A percentile compares a stretch with the other conserved stretches of the same genome.
Evolutionary conservation across 1,140 invertebrate genomes (phyloP).

Genomic region (Cherax destructor): DNA sequence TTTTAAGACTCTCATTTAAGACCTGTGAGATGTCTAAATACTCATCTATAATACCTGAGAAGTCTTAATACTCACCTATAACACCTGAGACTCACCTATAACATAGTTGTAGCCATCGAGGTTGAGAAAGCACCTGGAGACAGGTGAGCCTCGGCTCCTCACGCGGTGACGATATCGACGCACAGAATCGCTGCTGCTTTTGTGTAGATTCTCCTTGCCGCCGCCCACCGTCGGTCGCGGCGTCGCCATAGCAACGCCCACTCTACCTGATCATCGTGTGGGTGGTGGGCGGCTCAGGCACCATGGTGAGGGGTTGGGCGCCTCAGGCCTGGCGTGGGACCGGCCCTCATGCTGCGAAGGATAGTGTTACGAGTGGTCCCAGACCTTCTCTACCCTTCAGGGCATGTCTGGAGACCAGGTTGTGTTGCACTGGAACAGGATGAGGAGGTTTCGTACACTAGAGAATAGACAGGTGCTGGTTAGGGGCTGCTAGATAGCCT

Average conservation of each 20-base stretch:
- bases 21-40: background rate
- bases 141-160: constrained; percentile 26
- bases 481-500: background rate
- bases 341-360: background rate
- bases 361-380: background rate
- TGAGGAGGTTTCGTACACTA: background rate
- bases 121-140: constrained; percentile 58
- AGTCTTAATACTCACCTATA: background rate
- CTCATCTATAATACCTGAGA: background rate
- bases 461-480: too few species aligned
- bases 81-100: constrained; percentile 49
- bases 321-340: background rate
- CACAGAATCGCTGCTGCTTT: constrained; percentile 51
- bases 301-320: background rate
- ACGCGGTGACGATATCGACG: background rate
- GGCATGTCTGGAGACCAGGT: background rate
- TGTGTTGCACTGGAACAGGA: background rate
- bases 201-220: constrained; percentile 47
- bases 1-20: background rate
- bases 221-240: constrained; percentile 33
- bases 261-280: constrained; percentile 6
- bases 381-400: background rate
- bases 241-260: constrained; percentile 41
- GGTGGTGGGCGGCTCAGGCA: background rate
- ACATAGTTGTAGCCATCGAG: constrained; percentile 60